Base-by-base conservation (phyloP, 2,888 invertebrate genomes). In the Aphidoletes aphidimyza region DNA sequence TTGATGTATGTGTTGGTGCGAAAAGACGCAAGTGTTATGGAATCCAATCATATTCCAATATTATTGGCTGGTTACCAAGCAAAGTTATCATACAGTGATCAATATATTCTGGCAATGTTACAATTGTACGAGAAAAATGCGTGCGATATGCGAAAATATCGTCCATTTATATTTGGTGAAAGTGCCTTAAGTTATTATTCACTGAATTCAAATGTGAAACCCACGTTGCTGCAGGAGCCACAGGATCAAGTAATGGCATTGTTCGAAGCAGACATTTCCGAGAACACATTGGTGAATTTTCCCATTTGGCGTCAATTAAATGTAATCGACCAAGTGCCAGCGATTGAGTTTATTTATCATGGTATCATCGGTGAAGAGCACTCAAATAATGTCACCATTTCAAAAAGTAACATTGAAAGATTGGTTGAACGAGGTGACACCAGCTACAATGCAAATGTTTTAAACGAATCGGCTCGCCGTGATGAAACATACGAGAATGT, bases 141-240 rank as follows among this genome's bases (percentile, higher is more conserved):
- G 84, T 91, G 93, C 85, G 92, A 92, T 30, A 91, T 95, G 17
- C 91, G 92, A 84, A 91, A 93, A 87, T 94, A 92, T 88, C 93
- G 94, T 86, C 97, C 97, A 0, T 95, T 95, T 87, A 90, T 97
- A 0, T 97, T 96, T 94, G 96, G 97, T 0, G 93, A 93, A 88
- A 93, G 94, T 1, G 97, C 96, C 0, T 93, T 95, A 0, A 93
- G 93, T 84, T 93, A 95, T 88, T 96, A 96, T 88, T 93, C 95
- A 0, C 91, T 95, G 0, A 88, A 87, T 22, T 91, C 91, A 84
- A 88, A 91, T 0, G 91, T 91, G 84, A 90, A 91, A 85, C 88
- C 90, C n/a, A 88, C 88, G 91, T 0, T 93, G 92, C 30, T 93
- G 92, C 92, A 94, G 85, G 94, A 95, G 88, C 94, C 95, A 0